phyloP scores from a whole-genome alignment of 1,140 invertebrate species.

The Pseudachorutes palmiensis region DNA sequence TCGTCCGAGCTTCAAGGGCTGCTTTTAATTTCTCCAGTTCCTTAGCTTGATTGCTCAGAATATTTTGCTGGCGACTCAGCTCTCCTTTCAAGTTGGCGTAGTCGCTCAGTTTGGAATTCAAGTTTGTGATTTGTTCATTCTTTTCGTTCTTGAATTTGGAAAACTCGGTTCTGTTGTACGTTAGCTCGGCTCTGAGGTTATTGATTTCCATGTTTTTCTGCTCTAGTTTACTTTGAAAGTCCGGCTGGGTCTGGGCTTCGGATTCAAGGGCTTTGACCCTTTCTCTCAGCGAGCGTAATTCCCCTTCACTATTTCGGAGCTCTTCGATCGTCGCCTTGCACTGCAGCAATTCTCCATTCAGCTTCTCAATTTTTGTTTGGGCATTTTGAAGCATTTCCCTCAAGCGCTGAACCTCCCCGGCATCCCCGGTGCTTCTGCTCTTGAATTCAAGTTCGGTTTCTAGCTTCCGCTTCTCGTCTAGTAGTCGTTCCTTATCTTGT shows the following conservation, averaged over 20 bases:
- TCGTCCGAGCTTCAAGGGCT: conserved; percentile 17
- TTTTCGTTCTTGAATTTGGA: conserved; percentile 45
- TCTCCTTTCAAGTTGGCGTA: conserved; percentile 43
- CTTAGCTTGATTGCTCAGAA: conserved; percentile 13
- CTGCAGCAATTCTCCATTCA: conserved; percentile 51
- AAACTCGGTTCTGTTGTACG: conserved; percentile 40
- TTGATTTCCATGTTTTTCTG: conserved; percentile 57
- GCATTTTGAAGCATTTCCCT: background rate
- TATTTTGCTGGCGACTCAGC: conserved; percentile 19
- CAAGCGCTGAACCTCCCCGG: conserved; percentile 58
- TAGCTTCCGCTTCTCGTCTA: conserved; percentile 57
- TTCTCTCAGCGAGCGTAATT: conserved; percentile 61
- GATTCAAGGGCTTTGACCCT: conserved; percentile 60
- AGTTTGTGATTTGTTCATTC: conserved; percentile 44
- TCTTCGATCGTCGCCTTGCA: conserved; percentile 59
- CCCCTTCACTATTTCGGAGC: conserved; percentile 53
- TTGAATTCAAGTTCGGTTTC: conserved; percentile 57
- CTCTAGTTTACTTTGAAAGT: conserved; percentile 51
- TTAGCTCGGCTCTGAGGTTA: conserved; percentile 54
- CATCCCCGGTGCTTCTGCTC: conserved; percentile 43
- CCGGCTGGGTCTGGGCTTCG: conserved; percentile 1
- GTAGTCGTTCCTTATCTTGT: conserved; percentile 49
- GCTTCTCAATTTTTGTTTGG: conserved; percentile 64
- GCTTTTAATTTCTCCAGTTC: conserved; percentile 15
- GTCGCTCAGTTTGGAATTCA: conserved; percentile 13